These are phyloP conservation scores for Drepanosiphum platanoidis DNA, from an alignment of 2,888 invertebrate species.

Conservation along the genomic window DNA sequence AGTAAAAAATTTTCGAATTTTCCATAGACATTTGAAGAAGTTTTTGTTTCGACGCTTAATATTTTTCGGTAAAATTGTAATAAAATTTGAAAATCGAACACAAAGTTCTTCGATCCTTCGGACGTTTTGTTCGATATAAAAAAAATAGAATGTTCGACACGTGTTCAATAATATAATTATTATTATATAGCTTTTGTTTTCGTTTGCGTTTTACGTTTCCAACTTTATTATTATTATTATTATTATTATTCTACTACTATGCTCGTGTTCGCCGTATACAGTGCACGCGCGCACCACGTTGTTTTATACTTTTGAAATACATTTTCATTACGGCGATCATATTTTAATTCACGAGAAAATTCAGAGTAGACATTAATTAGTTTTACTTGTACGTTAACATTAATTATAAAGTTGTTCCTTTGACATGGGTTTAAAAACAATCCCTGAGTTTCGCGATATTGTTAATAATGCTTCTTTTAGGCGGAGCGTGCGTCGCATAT, in stretches of 20 bases:
- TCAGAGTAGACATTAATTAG: neutral
- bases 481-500: neutral
- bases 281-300: neutral
- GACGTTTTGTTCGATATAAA: neutral
- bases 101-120: too few species aligned
- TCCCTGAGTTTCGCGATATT: neutral
- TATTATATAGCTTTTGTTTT: neutral
- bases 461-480: neutral
- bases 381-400: neutral
- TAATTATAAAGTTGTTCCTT: conserved; percentile 11
- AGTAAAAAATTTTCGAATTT: too few species aligned
- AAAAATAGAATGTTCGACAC: neutral
- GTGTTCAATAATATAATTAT: neutral
- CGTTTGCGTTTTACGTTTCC: neutral
- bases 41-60: too few species aligned
- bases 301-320: neutral
- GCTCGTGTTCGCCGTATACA: neutral
- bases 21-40: too few species aligned
- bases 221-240: too few species aligned
- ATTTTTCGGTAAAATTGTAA: neutral
- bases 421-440: neutral
- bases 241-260: neutral
- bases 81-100: too few species aligned
- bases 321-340: neutral
- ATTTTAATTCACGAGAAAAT: neutral